phyloP scores from a whole-genome alignment of 37 sponge, comb jelly and placozoan genomes.

The Dysidea cf. avara region DNA sequence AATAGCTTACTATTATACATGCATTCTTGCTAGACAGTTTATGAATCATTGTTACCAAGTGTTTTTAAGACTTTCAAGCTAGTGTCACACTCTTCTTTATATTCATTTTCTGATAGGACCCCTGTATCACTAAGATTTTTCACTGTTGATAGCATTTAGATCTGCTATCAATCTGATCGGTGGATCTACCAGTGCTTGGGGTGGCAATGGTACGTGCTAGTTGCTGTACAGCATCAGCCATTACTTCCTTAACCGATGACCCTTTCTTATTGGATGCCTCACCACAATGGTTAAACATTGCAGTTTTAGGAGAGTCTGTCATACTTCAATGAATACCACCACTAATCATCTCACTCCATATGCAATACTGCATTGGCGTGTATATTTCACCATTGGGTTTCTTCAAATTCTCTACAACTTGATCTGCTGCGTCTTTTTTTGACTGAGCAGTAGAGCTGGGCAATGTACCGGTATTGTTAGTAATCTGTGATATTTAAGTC shows the following conservation, averaged over 20 bases:
- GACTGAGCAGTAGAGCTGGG: too few species aligned
- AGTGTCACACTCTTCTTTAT: background rate
- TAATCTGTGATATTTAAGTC: too few species aligned
- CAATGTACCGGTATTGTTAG: too few species aligned
- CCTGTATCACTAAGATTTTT: background rate
- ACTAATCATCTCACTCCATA: constrained; percentile 17
- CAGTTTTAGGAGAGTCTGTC: background rate
- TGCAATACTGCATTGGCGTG: constrained; percentile 13
- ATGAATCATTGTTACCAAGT: too few species aligned
- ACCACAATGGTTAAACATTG: constrained; percentile 6
- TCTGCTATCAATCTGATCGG: background rate
- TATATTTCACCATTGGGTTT: too few species aligned
- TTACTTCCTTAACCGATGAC: background rate
- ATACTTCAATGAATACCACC: background rate
- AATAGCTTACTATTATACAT: background rate
- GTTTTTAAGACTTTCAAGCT: background rate
- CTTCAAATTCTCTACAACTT: too few species aligned
- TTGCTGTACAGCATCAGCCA: background rate
- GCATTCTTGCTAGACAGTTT: too few species aligned
- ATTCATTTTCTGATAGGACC: background rate
- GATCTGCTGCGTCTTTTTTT: too few species aligned
- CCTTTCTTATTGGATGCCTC: background rate
- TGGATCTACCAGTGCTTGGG: background rate
- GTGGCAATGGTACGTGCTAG: background rate
- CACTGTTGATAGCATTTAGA: constrained; percentile 9